Base-by-base conservation (phyloP, 2,113 vertebrate species). In the Delphinus delphis region DNA sequence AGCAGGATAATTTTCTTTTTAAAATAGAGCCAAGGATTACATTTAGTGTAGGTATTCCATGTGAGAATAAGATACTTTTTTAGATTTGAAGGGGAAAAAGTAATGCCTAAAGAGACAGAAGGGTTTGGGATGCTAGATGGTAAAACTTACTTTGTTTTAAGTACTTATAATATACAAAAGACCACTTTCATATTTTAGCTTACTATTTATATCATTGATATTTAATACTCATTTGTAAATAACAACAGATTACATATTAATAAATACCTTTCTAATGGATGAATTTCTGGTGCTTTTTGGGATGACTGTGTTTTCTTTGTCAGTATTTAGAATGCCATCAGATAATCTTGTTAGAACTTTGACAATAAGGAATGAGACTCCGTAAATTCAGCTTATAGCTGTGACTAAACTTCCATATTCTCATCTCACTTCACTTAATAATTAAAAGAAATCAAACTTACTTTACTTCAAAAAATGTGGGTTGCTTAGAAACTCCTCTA, bases 381-480 rank as follows among this genome's bases (percentile, higher is more conserved):
- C 5, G 1, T 28, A 80, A 50, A 87, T 82, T 89, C 8, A 47
- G 3, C 17, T 93, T 58, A 67, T 76, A 68, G 2, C 18, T 77
- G 23, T 5, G 20, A 81, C 15, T 81, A 88, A 96, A 90, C 47
- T 71, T 20, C 67, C 33, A n/a, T 80, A 71, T 68, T 92, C 15
- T 84, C 4, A 68, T 47, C 36, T 92, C 2, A 90, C 2, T 31
- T 90, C n/a, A 55, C 65, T 82, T 76, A 38, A 87, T 60, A 89
- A 82, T 86, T 82, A 50, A 58, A 36, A 95, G 21, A 89, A 92
- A 85, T 82, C 3, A 92, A 85, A 73, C 10, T 83, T 96, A 18
- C 63, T 11, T 84, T 63, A 50, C 10, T 13, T 71, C 11, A 88
- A 47, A 86, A 68, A 60, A n/a, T 41, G 62, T 31, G 12, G 5